Evolutionary conservation across 2,113 vertebrate species (phyloP).

Genomic region (Lampris incognitus): DNA sequence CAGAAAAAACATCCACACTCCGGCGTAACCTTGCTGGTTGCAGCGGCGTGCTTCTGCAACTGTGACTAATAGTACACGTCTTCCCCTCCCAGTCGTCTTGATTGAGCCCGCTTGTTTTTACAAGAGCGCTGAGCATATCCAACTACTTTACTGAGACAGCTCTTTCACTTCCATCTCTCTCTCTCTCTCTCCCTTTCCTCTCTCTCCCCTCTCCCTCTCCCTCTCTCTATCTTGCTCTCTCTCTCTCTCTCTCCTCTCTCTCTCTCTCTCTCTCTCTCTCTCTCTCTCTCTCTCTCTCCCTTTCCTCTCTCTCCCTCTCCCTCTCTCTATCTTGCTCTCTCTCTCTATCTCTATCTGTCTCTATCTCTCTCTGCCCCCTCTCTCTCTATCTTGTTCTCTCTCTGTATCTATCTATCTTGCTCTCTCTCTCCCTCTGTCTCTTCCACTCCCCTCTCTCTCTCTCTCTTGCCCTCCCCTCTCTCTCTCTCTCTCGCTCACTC

Average conservation of each 20-base stretch:
- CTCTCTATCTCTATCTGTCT: conserved; percentile 3
- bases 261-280: neutral
- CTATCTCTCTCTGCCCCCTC: conserved; percentile 22
- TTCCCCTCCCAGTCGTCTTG: conserved; percentile 54
- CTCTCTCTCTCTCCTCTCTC: neutral
- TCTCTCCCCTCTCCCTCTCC: conserved; percentile 2
- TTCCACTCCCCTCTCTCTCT: conserved; percentile 22
- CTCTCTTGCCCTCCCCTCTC: neutral
- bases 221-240: neutral
- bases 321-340: conserved; percentile 9
- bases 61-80: conserved; percentile 47
- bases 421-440: conserved; percentile 2
- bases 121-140: conserved; percentile 70
- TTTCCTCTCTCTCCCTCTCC: conserved; percentile 21
- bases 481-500: neutral
- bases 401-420: neutral
- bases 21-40: neutral
- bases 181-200: conserved; percentile 5
- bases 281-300: conserved; percentile 42
- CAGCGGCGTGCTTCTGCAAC: conserved; percentile 20
- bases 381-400: conserved; percentile 11
- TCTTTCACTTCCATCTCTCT: conserved; percentile 30
- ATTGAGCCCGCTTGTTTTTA: conserved; percentile 72
- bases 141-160: conserved; percentile 81
- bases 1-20: conserved; percentile 14